Base-by-base conservation (phyloP, 2,888 invertebrate species). In the Papilio demoleus region DNA sequence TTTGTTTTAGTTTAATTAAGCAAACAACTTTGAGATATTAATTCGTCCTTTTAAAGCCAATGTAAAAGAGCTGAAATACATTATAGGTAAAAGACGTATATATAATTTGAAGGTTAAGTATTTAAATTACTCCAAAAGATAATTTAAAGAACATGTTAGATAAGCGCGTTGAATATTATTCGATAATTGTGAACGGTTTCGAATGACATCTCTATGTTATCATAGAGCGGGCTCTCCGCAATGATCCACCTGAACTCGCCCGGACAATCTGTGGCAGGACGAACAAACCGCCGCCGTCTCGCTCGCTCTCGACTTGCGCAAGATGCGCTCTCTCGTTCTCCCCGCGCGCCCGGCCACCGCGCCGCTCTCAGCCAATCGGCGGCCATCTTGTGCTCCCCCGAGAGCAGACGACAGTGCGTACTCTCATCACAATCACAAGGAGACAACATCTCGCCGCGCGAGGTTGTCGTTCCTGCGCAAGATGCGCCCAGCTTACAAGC, bases 401-500 rank as follows among this genome's bases (percentile, higher is more conserved):
- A 92, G 92, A 92, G 91, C 88, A 92, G 90, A 88, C 92, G 92
- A 92, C 92, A 92, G 88, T 90, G 92, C 90, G 91, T 91, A 84
- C 88, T 91, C 92, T 92, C 91, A 89, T 90, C 91, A 90, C 85
- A 78, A 87, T 85, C 88, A 84, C 83, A 90, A 92, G 91, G 92
- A 79, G 79, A 79, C 91, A 86, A 89, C 88, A 92, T 92, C 92
- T 92, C 90, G 87, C 74, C 79, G 86, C 77, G 92, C 78, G 91
- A 90, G 92, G 92, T 91, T 88, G 92, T 91, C 90, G 85, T 79
- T 84, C 83, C 74, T 83, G 84, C 82, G 83, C 79, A 84, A 88
- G 81, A 81, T 81, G 81, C 79, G 75, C 72, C 72, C 70, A 74
- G 73, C 70, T 74, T 71, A 66, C 70, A 72, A 83, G 81, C 86